Evolutionary conservation across 2,113 vertebrate genomes (phyloP), one percentile per base, ranked within the genome.

Genomic region (Galeopterus variegatus): DNA sequence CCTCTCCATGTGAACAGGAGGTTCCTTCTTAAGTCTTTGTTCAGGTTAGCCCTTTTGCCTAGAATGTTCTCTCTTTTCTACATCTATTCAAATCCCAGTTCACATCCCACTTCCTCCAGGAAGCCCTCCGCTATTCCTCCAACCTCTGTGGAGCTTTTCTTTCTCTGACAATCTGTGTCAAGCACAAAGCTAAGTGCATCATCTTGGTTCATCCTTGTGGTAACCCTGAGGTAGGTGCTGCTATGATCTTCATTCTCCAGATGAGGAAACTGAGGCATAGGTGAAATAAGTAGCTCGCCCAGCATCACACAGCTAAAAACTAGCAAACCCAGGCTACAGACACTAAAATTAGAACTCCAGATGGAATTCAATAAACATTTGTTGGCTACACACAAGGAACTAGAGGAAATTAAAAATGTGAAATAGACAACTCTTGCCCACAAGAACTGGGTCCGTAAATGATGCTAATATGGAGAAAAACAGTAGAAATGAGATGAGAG

Each of bases 241-340:
- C 67, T 88, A 48, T 36, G 45, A 70, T 94, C 11, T 54, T 65
- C 75, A 48, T 41, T 75, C 73, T 82, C 58, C 21, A 85, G 17
- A 26, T 50, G 54, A 95, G 14, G 80, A 88, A 93, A 90, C n/a
- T 5, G 15, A 85, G 80, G 48, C 83, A 81, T 19, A 87, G n/a
- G 33, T 56, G 50, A 45, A 62, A 75, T 75, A 56, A 88, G 41
- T 56, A 88, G 72, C 58, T 56, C 70, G 48, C 11, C 52, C 13
- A 72, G 0, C 56, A 67, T 79, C 56, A 85, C 50, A 92, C n/a
- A 88, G 54, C 73, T 89, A 45, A 64, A 88, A 77, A 50, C 14
- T 41, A 72, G 80, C 67, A 94, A 65, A 87, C 24, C 17, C 93
- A 96, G 83, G 62, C 10, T 52, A 72, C 36, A 58, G 54, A 72